Evolutionary conservation across 2,113 vertebrate species (phyloP), one percentile per base, ranked within the genome.

Genomic region (Poecilia latipinna): DNA sequence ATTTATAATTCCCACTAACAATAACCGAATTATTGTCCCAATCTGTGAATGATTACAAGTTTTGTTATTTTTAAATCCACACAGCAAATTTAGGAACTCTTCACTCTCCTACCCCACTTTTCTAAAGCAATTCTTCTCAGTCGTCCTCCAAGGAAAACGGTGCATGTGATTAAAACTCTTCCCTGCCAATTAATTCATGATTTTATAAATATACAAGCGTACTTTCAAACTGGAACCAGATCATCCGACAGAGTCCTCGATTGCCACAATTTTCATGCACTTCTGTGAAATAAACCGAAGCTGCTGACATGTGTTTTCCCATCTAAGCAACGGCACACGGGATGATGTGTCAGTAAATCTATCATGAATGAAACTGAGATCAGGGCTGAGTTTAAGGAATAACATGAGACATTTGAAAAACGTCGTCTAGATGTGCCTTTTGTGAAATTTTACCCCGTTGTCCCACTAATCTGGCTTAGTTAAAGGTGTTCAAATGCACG

Each of bases 151-250:
- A 81, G 82, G 90, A 81, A 82, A 82, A 85, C 51, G 29, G 80
- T 10, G 86, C 83, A 86, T 92, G 89, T 93, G 91, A 93, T 93
- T 92, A 93, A 91, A 90, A 87, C 82, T 91, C 89, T 88, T 74
- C 82, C 80, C 87, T 87, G 84, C 84, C 90, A 91, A 93, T 93
- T 93, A 93, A 92, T 90, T 92, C 86, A 91, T 86, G 80, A 83
- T 83, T 90, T 91, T 89, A 93, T 92, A 92, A 93, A 93, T 92
- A 91, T 90, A 89, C 92, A 93, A 91, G 89, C 88, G 87, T 85
- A 79, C 80, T 82, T 86, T 82, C 86, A 88, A 87, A 90, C 82
- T 86, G 72, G 77, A 92, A 93, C 63, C 86, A 70, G 91, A 89
- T 82, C 88, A 90, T 88, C 84, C 22, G 15, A 73, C 71, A 78